These are phyloP conservation scores for Folsomia candida DNA, from an alignment of 2,888 invertebrate species.

Conservation along the genomic window DNA sequence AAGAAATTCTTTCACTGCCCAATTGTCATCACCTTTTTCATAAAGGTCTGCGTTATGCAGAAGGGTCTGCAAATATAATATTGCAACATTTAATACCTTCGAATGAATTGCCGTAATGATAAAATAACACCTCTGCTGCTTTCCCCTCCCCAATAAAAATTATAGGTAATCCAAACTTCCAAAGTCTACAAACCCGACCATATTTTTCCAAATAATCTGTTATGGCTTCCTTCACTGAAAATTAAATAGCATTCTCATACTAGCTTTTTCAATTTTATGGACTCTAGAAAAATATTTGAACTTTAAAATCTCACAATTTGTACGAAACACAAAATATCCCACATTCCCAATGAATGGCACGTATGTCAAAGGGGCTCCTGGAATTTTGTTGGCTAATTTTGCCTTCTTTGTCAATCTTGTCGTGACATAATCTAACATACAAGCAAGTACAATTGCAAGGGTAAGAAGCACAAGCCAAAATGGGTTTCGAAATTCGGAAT, in stretches of 20 bases:
- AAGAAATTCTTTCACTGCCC: background rate
- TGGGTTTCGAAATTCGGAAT: background rate
- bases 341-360: constrained; percentile 5
- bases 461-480: background rate
- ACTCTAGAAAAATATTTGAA: too few relatives aligned
- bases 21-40: constrained; percentile 2
- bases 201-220: background rate
- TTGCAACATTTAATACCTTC: background rate
- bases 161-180: background rate
- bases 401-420: background rate
- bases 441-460: background rate
- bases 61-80: background rate
- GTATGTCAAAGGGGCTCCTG: background rate
- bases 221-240: background rate
- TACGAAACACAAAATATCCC: background rate
- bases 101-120: background rate
- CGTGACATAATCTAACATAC: background rate
- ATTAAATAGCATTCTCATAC: background rate
- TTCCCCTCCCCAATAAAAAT: background rate
- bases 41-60: background rate
- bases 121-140: background rate
- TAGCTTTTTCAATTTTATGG: background rate
- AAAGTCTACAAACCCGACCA: background rate
- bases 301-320: background rate
- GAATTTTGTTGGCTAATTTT: background rate